These are phyloP conservation scores for Xestobium rufovillosum DNA, from an alignment of 2,888 invertebrate genomes.

Conservation along the genomic window DNA sequence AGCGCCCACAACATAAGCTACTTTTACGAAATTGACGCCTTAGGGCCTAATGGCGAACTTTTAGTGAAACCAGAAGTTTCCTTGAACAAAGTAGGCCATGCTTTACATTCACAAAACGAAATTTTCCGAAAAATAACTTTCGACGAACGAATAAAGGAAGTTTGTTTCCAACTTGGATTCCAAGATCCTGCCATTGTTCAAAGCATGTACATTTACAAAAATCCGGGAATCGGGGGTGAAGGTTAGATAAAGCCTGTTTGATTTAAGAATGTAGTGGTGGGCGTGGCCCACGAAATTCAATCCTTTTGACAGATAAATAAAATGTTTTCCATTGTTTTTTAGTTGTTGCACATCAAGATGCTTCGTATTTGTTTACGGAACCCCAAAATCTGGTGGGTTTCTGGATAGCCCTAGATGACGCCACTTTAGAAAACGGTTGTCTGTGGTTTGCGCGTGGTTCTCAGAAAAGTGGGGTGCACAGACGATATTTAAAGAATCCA, in stretches of 20 bases:
- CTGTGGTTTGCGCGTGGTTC: constrained; percentile 89
- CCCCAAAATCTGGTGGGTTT: constrained; percentile 78
- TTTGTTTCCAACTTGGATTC: constrained; percentile 65
- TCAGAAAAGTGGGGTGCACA: constrained; percentile 74
- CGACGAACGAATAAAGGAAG: constrained; percentile 70
- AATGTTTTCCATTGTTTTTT: too few relatives aligned
- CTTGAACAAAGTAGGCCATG: constrained; percentile 84
- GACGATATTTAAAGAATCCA: constrained; percentile 63
- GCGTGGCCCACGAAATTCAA: too few relatives aligned
- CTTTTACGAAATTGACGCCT: constrained; percentile 82
- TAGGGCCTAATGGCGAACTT: constrained; percentile 67
- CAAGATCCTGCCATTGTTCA: constrained; percentile 80
- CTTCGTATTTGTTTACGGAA: constrained; percentile 78
- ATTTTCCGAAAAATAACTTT: constrained; percentile 78
- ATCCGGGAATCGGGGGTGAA: constrained; percentile 83
- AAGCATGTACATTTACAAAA: constrained; percentile 98
- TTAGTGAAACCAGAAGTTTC: constrained; percentile 58
- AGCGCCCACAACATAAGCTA: constrained; percentile 87
- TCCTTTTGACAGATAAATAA: too few relatives aligned
- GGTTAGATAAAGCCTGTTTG: constrained; percentile 49
- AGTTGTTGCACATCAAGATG: constrained; percentile 81
- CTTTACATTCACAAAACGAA: constrained; percentile 73
- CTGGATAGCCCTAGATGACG: constrained; percentile 95
- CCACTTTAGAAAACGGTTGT: constrained; percentile 89
- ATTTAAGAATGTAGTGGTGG: too few relatives aligned